phyloP scores from a whole-genome alignment of 1,140 invertebrate genomes.

The Epicauta chinensis region DNA sequence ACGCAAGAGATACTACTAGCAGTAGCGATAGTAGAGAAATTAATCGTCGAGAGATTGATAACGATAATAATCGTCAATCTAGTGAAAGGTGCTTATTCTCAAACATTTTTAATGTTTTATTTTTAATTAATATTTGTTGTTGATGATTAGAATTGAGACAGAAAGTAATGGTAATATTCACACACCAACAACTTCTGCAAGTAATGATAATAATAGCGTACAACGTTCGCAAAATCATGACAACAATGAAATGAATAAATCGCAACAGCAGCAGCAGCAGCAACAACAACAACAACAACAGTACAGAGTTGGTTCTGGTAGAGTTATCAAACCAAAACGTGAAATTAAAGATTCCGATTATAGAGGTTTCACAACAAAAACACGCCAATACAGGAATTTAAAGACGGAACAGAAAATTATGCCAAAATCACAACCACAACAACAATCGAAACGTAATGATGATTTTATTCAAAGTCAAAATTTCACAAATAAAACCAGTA shows the following conservation, averaged over 20 bases:
- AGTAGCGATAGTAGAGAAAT: not conserved
- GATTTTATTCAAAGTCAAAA: conserved; percentile 43
- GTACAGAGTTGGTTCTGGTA: conserved; percentile 30
- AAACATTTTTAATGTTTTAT: too few species aligned
- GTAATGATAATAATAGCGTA: too few species aligned
- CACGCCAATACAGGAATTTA: conserved; percentile 27
- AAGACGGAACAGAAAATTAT: conserved; percentile 26
- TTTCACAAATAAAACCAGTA: conserved; percentile 38
- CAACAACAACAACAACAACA: conserved; percentile 14
- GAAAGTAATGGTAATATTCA: too few species aligned
- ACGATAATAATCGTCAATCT: not conserved
- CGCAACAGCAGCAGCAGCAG: not conserved
- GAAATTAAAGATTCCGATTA: conserved; percentile 38
- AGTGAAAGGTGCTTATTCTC: not conserved
- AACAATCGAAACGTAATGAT: conserved; percentile 16
- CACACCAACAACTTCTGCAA: too few species aligned
- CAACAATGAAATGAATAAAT: conserved; percentile 1
- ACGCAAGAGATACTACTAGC: not conserved
- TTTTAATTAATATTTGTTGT: too few species aligned
- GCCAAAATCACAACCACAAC: conserved; percentile 11
- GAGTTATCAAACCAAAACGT: conserved; percentile 32
- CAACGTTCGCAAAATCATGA: not conserved
- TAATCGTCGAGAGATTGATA: not conserved
- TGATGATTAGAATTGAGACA: too few species aligned
- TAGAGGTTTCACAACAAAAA: conserved; percentile 38